Evolutionary conservation across 2,113 vertebrate genomes (phyloP).

Genomic region (Acanthochromis polyacanthus): DNA sequence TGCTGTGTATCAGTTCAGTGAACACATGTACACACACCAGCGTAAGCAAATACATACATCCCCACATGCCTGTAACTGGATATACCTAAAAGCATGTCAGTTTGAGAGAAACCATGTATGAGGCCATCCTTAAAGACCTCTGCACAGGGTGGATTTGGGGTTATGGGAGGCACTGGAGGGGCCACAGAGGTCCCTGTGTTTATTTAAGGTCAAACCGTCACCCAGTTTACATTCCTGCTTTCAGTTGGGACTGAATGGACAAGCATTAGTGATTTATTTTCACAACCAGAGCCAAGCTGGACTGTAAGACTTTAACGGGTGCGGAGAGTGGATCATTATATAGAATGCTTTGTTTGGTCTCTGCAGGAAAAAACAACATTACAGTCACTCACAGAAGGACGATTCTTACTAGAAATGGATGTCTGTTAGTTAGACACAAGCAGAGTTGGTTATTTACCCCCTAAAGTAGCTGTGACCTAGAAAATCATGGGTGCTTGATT

Average conservation of each 20-base stretch:
- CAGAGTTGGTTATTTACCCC: constrained; percentile 18
- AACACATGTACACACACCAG: constrained; percentile 14
- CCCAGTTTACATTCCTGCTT: constrained; percentile 65
- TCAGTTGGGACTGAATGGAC: constrained; percentile 56
- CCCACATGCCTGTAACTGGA: not conserved
- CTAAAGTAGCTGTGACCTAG: not conserved
- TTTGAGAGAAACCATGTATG: constrained; percentile 42
- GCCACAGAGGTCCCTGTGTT: constrained; percentile 50
- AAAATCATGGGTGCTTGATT: constrained; percentile 6
- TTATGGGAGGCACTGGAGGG: constrained; percentile 22
- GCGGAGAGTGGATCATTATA: constrained; percentile 25
- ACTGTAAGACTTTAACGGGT: not conserved
- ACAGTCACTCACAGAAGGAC: constrained; percentile 11
- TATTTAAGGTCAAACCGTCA: constrained; percentile 69
- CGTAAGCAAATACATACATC: constrained; percentile 29
- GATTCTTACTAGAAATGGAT: constrained; percentile 20
- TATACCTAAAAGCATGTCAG: constrained; percentile 19
- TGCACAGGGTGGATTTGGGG: not conserved
- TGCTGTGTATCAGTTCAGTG: not conserved
- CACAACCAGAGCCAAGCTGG: constrained; percentile 42
- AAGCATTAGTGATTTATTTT: constrained; percentile 61
- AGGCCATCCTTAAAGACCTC: constrained; percentile 22
- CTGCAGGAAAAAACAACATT: constrained; percentile 26
- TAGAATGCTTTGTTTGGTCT: constrained; percentile 35
- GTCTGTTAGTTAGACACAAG: constrained; percentile 1